Percentiles rank a stretch among this genome's conserved stretches.
Conservation (phyloP, 2,888 invertebrate species). For the Cerastis leucographa region DNA sequence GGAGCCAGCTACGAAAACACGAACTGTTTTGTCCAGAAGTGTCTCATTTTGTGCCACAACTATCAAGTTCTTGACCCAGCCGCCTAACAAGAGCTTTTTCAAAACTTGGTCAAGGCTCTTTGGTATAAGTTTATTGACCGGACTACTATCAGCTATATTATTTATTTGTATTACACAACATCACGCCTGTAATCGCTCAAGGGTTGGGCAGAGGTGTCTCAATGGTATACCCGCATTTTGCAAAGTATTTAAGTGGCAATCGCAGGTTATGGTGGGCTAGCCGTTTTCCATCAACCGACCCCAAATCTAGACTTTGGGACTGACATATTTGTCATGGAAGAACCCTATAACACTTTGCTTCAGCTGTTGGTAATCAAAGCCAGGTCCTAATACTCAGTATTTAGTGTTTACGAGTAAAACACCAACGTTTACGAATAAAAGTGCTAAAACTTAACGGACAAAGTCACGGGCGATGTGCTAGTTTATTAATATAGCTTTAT, state of each 20-base stretch:
- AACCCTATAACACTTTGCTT: neutral
- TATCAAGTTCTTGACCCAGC: slow-evolving; percentile 33
- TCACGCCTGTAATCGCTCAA: neutral
- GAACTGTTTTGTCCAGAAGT: slow-evolving; percentile 6
- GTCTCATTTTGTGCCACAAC: slow-evolving; percentile 20
- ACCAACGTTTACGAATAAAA: neutral
- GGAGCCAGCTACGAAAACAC: neutral
- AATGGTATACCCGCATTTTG: too few species aligned
- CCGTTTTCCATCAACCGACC: neutral
- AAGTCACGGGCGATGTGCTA: neutral
- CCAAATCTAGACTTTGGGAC: neutral
- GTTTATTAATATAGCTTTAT: neutral
- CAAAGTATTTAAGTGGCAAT: neutral
- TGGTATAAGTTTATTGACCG: neutral
- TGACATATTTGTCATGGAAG: neutral
- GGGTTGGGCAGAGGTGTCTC: neutral
- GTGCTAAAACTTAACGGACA: neutral
- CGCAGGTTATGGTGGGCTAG: neutral
- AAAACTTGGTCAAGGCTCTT: slow-evolving; percentile 36
- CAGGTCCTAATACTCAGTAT: neutral
- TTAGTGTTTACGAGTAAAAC: neutral
- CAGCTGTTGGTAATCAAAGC: neutral
- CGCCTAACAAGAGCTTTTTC: slow-evolving; percentile 35
- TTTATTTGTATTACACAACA: neutral
- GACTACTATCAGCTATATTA: neutral